These are phyloP conservation scores for Microctonus aethiopoides DNA, from an alignment of 2,888 invertebrate genomes.

Conservation along the genomic window DNA sequence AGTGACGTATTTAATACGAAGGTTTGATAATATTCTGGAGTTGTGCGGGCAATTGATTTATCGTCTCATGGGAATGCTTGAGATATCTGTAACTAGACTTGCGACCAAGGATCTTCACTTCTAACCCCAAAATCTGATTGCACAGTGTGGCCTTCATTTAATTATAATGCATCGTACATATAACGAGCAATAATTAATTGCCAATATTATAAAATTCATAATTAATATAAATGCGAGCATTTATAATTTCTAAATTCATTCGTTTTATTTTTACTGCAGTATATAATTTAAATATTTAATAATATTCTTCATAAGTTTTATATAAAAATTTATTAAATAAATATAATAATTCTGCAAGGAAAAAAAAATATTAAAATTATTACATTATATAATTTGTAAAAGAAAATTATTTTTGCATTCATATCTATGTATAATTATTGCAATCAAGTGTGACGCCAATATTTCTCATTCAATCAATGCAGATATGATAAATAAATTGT, in stretches of 20 bases:
- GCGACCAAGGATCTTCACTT: conserved; percentile 17
- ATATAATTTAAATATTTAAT: too few relatives aligned
- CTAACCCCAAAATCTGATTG: conserved; percentile 57
- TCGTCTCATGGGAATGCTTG: conserved; percentile 62
- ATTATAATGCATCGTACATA: conserved; percentile 56
- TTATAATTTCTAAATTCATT: too few relatives aligned
- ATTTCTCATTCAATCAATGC: neutral
- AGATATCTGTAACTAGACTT: conserved; percentile 51
- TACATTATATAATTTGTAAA: neutral
- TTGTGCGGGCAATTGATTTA: conserved; percentile 52
- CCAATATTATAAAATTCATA: conserved; percentile 37
- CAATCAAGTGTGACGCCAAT: neutral
- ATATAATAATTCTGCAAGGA: too few relatives aligned
- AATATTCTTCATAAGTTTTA: neutral
- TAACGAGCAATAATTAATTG: conserved; percentile 53
- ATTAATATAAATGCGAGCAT: neutral
- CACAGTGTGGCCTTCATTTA: conserved; percentile 45
- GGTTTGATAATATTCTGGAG: conserved; percentile 40
- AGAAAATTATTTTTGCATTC: too few relatives aligned
- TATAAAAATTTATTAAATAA: neutral
- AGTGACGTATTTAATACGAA: conserved; percentile 20
- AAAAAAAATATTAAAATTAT: neutral
- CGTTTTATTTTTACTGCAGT: too few relatives aligned
- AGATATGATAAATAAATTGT: conserved; percentile 4
- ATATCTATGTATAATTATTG: neutral